These are phyloP conservation scores for Danaus plexippus DNA, from an alignment of 1,140 invertebrate genomes.

Conservation along the genomic window DNA sequence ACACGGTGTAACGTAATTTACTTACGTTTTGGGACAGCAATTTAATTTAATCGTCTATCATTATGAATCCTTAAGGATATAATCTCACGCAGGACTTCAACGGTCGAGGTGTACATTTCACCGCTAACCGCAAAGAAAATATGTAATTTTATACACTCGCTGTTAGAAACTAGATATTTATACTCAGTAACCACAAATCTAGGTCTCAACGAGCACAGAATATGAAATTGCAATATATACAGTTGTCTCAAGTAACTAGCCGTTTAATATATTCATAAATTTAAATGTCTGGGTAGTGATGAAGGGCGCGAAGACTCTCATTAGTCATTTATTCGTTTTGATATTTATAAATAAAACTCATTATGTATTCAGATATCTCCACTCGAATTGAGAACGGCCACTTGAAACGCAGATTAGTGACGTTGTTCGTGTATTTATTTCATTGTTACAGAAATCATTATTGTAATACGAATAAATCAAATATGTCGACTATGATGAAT, in stretches of 20 bases:
- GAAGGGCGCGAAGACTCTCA: constrained; percentile 35
- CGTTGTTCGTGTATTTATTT: constrained; percentile 44
- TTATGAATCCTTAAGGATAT: constrained; percentile 3
- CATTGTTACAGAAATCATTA: constrained; percentile 25
- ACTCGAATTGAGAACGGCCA: constrained; percentile 36
- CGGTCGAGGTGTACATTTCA: constrained; percentile 10
- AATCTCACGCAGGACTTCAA: not conserved
- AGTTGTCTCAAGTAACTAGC: constrained; percentile 2
- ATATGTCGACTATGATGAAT: constrained; percentile 7
- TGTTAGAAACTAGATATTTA: constrained; percentile 18
- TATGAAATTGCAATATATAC: constrained; percentile 4
- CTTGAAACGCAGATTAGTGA: constrained; percentile 55
- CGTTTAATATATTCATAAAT: constrained; percentile 7
- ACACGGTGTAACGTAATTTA: too few relatives aligned
- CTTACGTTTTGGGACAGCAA: too few relatives aligned
- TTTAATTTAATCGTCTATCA: too few relatives aligned
- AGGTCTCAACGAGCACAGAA: not conserved
- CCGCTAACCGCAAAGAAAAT: constrained; percentile 15
- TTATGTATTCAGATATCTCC: constrained; percentile 46
- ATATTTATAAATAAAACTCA: constrained; percentile 48
- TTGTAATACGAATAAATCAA: constrained; percentile 17
- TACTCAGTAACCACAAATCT: constrained; percentile 18
- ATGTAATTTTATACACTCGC: constrained; percentile 22
- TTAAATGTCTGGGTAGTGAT: constrained; percentile 23
- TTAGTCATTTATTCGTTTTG: constrained; percentile 12